Evolutionary conservation across 2,797 vertebrate genomes (phyloP), one percentile per base, ranked within the genome.

Genomic region (Bradypus variegatus): DNA sequence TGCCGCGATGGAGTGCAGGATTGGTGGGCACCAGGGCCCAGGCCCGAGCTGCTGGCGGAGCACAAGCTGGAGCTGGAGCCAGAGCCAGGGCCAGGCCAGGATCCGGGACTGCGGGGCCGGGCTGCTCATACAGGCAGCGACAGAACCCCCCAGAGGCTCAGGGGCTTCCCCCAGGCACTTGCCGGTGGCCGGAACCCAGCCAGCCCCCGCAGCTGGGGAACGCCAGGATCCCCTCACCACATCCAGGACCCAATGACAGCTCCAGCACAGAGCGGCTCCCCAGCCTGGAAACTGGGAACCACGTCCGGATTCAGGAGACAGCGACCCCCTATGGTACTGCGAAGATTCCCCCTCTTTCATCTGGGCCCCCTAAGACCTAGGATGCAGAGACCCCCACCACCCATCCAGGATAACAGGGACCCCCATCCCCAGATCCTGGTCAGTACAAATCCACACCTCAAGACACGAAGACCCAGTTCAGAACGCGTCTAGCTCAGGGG

Each of bases 91-190:
- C 85, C 93, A 77, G 96, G 92, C 94, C 81, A 84, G 95, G 93
- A 89, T 23, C 88, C 80, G 94, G 94, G 77, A 83, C 76, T 73
- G 69, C 89, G 62, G 94, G 73, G 90, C 83, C 82, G 69, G 95
- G 95, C 90, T 93, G 95, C 92, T 92, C 70, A 94, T 88, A 92
- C 95, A 95, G 87, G 94, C 91, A 89, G 94, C 94, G 64, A 81
- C 96, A 55, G 95, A 94, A 88, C 90, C 95, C 90, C 95, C 94
- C 96, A 94, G 95, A 92, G 95, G 95, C 79, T 94, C 85, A 94
- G 92, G 91, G 86, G 94, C 89, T 70, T 84, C 87, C 84, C 90
- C 91, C 93, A 70, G 45, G 86, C 91, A 64, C 80, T 78, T 50
- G 78, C 91, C 29, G 73, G 90, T 78, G 88, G 88, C 95, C 53